Evolutionary conservation across 2,113 vertebrate genomes (phyloP), one percentile per base, ranked within the genome.

Genomic region (Suricata suricatta): DNA sequence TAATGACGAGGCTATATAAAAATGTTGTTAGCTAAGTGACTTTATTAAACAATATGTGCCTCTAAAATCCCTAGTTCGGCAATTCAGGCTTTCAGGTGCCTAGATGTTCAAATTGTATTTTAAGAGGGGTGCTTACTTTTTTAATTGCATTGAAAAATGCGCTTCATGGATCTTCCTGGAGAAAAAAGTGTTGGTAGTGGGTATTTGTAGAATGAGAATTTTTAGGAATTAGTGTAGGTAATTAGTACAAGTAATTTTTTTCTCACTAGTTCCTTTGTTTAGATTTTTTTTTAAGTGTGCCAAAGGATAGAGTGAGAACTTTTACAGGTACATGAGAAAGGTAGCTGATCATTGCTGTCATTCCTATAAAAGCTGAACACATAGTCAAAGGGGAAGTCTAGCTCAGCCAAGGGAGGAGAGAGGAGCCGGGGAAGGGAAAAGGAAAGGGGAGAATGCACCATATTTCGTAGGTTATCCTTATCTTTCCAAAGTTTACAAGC

Each of bases 381-480:
- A 83, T 14, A 38, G 31, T 57, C 38, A 68, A n/a, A 81, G 10
- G 41, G n/a, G 8, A 17, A 16, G 0, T 3, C 8, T 47, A 41
- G 66, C 21, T 79, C 60, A 66, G 72, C 19, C 16, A 12, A n/a
- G 38, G 29, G 44, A 54, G 66, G 14, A 7, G 2, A 7, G 13
- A 2, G 10, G 4, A 27, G 1, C 11, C 1, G 33, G 5, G 35
- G 7, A 14, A 2, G 27, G 35, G 8, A 13, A 4, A 4, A 0
- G 25, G 33, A 12, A 9, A 47, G 74, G 21, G 69, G 31, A 79
- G 50, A 44, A 31, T 23, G 16, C 17, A 31, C 15, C 68, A 57
- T 38, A 35, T 88, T 69, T 69, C 54, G 6, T 52, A 66, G 38
- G 19, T 14, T 25, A 4, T 9, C n/a, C 21, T 92, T 47, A 31